Percentiles rank a stretch among this genome's conserved stretches.
phyloP scores from a whole-genome alignment of 2,888 invertebrate species.

The Lepidochrysops patricia region DNA sequence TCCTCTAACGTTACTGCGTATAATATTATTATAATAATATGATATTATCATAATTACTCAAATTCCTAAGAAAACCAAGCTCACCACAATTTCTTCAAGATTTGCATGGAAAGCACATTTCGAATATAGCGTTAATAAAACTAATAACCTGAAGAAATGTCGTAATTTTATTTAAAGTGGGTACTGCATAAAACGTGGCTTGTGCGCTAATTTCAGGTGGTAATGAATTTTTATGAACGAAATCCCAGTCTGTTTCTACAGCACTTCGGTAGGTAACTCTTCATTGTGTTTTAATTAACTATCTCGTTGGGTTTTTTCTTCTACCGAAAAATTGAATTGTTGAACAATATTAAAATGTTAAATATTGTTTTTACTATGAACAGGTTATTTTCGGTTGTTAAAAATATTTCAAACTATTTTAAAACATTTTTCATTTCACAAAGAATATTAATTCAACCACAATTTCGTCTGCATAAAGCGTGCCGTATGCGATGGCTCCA shows the following conservation, averaged over 20 bases:
- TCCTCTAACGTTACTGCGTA: too few relatives aligned
- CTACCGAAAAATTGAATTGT: neutral
- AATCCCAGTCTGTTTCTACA: neutral
- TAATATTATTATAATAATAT: too few relatives aligned
- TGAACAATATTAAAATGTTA: too few relatives aligned
- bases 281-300: neutral
- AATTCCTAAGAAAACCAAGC: neutral
- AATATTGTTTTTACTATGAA: too few relatives aligned
- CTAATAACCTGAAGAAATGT: neutral
- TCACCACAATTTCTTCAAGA: neutral
- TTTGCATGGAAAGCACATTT: neutral
- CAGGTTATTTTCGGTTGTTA: too few relatives aligned
- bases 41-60: neutral
- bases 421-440: neutral
- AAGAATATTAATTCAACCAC: neutral
- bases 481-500: neutral
- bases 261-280: neutral
- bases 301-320: neutral
- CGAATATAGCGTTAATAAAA: neutral
- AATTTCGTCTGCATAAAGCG: neutral
- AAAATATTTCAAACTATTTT: neutral
- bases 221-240: conserved; percentile 5
- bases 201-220: neutral
- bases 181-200: neutral
- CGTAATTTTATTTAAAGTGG: neutral